Percentiles rank a stretch among this genome's conserved stretches.
phyloP scores from a whole-genome alignment of 2,888 invertebrate genomes.

The Callimorpha dominula region DNA sequence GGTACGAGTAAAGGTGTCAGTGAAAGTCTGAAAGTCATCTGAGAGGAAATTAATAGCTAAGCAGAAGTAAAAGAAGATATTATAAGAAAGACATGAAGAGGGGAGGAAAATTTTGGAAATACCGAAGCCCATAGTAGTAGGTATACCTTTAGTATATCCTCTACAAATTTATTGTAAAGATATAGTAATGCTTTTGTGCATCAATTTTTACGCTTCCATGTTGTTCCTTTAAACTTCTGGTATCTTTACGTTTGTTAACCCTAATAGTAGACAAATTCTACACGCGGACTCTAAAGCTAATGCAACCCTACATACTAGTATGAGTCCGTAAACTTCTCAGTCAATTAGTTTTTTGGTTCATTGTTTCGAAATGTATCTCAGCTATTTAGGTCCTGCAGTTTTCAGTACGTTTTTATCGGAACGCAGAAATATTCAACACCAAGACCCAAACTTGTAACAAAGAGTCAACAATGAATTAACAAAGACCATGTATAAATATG shows the following conservation, averaged over 20 bases:
- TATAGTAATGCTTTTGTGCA: not conserved
- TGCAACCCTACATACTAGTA: not conserved
- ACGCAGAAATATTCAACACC: not conserved
- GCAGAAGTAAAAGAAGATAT: not conserved
- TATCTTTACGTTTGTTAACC: not conserved
- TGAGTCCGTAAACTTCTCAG: not conserved
- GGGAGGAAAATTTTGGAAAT: too few relatives aligned
- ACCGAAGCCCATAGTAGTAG: too few relatives aligned
- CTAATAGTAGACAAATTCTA: not conserved
- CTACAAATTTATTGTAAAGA: too few relatives aligned
- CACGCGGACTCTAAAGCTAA: not conserved
- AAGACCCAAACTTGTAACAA: not conserved
- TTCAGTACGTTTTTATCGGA: not conserved
- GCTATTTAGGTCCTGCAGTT: too few relatives aligned
- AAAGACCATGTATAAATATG: not conserved
- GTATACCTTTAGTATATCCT: too few relatives aligned
- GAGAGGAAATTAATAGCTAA: not conserved
- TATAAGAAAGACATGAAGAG: not conserved
- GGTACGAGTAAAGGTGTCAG: not conserved
- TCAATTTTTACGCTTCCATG: not conserved
- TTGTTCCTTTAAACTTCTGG: not conserved
- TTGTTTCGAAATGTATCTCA: too few relatives aligned
- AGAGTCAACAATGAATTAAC: not conserved
- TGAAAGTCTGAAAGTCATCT: not conserved
- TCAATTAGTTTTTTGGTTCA: not conserved